These are phyloP conservation scores for Serinus canaria DNA, from an alignment of 2,113 vertebrate species.

Conservation along the genomic window DNA sequence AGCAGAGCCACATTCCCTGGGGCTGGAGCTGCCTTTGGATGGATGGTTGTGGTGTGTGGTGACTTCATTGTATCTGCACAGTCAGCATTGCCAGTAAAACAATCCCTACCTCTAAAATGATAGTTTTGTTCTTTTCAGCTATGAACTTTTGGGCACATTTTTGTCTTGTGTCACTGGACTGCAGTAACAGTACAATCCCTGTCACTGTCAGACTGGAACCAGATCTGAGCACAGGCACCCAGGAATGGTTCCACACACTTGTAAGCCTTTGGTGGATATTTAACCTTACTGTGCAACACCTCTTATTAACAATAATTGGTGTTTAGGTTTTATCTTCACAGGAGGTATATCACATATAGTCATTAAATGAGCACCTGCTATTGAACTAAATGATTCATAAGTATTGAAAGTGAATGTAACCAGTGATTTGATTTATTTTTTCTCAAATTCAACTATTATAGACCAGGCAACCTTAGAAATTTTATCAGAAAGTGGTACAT, in stretches of 20 bases:
- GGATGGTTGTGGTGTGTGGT: neutral
- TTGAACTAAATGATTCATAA: slow-evolving; percentile 22
- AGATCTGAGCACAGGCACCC: neutral
- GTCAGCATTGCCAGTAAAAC: neutral
- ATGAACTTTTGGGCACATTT: neutral
- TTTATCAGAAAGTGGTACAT: neutral
- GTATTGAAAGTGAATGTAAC: neutral
- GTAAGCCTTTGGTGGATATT: neutral
- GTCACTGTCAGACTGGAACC: neutral
- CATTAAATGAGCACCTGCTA: slow-evolving; percentile 27
- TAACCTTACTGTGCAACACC: neutral
- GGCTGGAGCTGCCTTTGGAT: neutral
- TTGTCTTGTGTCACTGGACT: neutral
- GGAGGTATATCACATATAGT: neutral
- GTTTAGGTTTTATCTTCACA: slow-evolving; percentile 15
- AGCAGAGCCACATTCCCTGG: neutral
- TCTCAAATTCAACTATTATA: neutral
- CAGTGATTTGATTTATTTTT: neutral
- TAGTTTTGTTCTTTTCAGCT: neutral
- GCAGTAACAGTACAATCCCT: neutral
- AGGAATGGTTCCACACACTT: neutral
- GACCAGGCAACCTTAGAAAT: neutral
- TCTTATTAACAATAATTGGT: slow-evolving; percentile 36
- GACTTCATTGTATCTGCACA: neutral
- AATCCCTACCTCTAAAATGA: neutral